phyloP scores from a whole-genome alignment of 2,797 vertebrate species.

The Gallirallus australis region DNA sequence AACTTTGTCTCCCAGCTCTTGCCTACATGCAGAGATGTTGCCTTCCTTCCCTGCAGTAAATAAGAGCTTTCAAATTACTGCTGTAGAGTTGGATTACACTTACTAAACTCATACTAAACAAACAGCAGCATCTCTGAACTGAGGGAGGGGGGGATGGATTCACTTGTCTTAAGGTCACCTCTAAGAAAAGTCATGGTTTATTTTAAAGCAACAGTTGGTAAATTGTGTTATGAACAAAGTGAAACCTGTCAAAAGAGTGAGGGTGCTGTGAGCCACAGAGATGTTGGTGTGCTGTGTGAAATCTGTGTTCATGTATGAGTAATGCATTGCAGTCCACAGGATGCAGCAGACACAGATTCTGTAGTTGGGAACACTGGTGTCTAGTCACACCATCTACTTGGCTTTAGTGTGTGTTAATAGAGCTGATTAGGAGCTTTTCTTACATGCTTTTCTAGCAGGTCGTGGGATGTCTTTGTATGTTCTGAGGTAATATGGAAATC shows the following conservation, averaged over 20 bases:
- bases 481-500: background rate
- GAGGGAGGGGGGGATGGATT: background rate
- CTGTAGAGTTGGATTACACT: background rate
- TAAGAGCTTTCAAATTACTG: background rate
- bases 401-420: background rate
- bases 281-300: background rate
- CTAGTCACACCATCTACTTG: background rate
- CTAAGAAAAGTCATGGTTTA: background rate
- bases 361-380: background rate
- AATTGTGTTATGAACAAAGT: background rate
- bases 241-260: background rate
- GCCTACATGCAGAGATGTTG: background rate
- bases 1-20: background rate
- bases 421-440: background rate
- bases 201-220: background rate
- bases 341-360: background rate
- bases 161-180: background rate
- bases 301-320: background rate
- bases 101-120: background rate
- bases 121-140: background rate
- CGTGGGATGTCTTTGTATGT: background rate
- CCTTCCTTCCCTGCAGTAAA: background rate
- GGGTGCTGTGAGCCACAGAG: background rate
- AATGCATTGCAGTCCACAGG: fast-evolving
- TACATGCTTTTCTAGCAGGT: background rate